phyloP scores from a whole-genome alignment of 2,113 vertebrate species.

The Bambusicola thoracicus region DNA sequence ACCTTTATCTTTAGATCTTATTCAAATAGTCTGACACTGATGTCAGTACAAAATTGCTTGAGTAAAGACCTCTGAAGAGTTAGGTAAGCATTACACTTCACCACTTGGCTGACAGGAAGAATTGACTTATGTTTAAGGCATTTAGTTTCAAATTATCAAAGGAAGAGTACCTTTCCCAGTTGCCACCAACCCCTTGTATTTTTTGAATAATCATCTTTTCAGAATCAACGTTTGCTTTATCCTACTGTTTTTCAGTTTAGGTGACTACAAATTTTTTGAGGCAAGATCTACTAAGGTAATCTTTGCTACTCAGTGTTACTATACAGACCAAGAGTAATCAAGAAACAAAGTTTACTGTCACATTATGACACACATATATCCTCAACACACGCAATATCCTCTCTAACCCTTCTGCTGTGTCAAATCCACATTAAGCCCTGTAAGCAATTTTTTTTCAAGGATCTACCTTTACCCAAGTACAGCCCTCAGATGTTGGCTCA shows the following conservation, averaged over 20 bases:
- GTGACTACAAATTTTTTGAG: neutral
- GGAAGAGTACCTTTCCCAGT: neutral
- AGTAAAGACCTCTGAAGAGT: slow-evolving; percentile 50
- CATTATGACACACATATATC: neutral
- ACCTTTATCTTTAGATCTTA: slow-evolving; percentile 59
- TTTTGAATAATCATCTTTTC: neutral
- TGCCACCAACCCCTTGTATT: neutral
- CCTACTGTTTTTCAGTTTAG: neutral
- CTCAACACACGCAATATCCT: neutral
- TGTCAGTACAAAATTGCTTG: slow-evolving; percentile 56
- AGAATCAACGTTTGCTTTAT: neutral
- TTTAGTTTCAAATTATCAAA: slow-evolving; percentile 27
- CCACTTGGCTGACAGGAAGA: slow-evolving; percentile 32
- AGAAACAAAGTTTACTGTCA: neutral
- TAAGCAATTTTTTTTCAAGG: neutral
- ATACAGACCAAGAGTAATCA: neutral
- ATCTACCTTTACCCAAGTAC: neutral
- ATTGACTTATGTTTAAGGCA: slow-evolving; percentile 40
- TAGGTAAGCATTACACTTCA: slow-evolving; percentile 43
- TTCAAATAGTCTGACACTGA: slow-evolving; percentile 42
- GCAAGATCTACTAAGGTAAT: neutral
- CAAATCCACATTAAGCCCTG: neutral
- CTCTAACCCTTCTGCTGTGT: neutral
- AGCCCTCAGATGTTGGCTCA: neutral
- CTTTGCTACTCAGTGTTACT: neutral